Base-by-base conservation (phyloP, 2,888 invertebrate genomes). In the Nomada fucata region DNA sequence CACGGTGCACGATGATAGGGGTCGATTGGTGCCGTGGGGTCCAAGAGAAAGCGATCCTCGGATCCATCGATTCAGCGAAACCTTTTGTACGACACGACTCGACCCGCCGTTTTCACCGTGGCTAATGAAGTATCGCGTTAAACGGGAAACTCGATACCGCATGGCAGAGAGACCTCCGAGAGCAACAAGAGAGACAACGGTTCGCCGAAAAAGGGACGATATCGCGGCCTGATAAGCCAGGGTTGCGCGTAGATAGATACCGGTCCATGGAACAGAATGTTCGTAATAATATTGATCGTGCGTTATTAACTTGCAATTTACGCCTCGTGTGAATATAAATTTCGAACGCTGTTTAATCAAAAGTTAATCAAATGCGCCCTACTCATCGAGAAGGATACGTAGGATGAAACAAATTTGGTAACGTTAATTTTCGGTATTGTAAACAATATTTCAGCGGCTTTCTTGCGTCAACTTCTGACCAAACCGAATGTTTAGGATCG, bases 91-190 rank as follows among this genome's bases (percentile, higher is more conserved):
- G 86, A 87, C 87, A 86, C 75, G 63, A 42, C 77, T 67, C 80
- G 85, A 86, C 84, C 83, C 78, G 44, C 13, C 85, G 87, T 83
- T 89, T 86, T 78, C 86, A 80, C 80, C 85, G 80, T 84, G 83
- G 89, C 90, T 92, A 92, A 92, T 91, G 91, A 92, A 92, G 92
- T 92, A 91, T 92, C 92, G 88, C 88, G 89, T 92, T 91, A 89
- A 91, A 90, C 88, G 85, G 80, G 91, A 88, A 92, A 92, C 88
- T 79, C 85, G 91, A 92, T 83, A 90, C 78, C 72, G 18, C 68
- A 57, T 53, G 64, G 63, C 36, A 74, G 71, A 47, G 69, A 69
- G 63, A 80, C 68, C 63, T 73, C 76, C 20, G 55, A 74, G 59
- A 75, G 63, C 69, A 76, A 79, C 74, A 42, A 26, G 76, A 52